phyloP scores from a whole-genome alignment of 23 tunicate genomes.

The Trididemnum nubilum region DNA sequence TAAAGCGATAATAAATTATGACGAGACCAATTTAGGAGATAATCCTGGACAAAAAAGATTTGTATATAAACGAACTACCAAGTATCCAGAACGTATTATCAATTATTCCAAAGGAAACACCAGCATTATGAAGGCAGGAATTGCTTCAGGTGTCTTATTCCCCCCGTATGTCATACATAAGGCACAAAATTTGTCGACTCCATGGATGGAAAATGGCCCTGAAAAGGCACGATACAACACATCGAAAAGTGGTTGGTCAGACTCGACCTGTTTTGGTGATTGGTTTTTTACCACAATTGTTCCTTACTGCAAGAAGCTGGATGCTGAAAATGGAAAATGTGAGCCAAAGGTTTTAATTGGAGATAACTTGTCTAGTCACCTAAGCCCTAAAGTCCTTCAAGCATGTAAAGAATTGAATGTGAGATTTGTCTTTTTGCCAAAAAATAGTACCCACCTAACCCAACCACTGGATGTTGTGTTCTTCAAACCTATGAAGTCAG shows the following conservation, averaged over 20 bases:
- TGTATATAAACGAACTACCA: neutral
- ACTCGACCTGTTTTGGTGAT: neutral
- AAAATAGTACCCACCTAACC: slow-evolving; percentile 12
- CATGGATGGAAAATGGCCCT: slow-evolving; percentile 20
- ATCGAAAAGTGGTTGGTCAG: slow-evolving; percentile 21
- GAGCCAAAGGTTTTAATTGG: slow-evolving; percentile 7
- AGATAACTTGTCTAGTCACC: slow-evolving; percentile 5
- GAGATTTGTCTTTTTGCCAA: slow-evolving; percentile 8
- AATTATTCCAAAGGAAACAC: neutral
- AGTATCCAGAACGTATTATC: slow-evolving; percentile 23
- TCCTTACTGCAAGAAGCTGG: neutral
- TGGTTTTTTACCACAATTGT: slow-evolving; percentile 8
- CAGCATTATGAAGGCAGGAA: slow-evolving; percentile 17
- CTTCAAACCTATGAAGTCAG: neutral
- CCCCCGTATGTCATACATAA: slow-evolving; percentile 12
- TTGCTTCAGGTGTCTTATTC: neutral
- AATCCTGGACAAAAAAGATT: slow-evolving; percentile 9
- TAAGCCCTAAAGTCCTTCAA: neutral
- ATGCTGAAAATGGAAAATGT: neutral
- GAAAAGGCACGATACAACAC: neutral
- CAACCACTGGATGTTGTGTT: slow-evolving; percentile 23
- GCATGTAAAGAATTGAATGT: neutral
- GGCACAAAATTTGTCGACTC: slow-evolving; percentile 6
- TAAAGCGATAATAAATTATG: slow-evolving; percentile 1
- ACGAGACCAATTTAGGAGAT: slow-evolving; percentile 9